These are phyloP conservation scores for Empidonax traillii DNA, from an alignment of 2,113 vertebrate genomes.

Conservation along the genomic window DNA sequence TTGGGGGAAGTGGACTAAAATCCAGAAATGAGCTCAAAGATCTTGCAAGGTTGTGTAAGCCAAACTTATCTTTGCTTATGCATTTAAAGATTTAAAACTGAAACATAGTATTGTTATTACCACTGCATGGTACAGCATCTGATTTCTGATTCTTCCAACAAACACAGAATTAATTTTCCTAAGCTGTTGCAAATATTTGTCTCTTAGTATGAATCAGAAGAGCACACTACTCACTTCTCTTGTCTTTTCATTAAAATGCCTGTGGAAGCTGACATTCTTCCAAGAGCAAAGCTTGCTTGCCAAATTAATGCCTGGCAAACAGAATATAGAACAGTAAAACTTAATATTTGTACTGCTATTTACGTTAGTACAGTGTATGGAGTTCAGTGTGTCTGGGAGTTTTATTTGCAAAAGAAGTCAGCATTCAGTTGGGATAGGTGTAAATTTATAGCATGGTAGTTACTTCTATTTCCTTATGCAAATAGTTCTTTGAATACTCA, in stretches of 20 bases:
- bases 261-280: background rate
- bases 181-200: background rate
- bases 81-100: background rate
- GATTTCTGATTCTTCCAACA: background rate
- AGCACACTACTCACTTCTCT: background rate
- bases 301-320: background rate
- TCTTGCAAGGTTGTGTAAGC: background rate
- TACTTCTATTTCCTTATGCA: background rate
- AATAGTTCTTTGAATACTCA: background rate
- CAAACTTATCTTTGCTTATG: background rate
- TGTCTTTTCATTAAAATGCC: background rate
- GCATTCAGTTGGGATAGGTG: background rate
- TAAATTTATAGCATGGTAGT: background rate
- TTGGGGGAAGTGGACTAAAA: background rate
- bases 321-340: background rate
- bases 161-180: background rate
- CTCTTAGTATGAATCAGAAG: background rate
- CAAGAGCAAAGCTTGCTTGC: background rate
- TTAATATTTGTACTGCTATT: background rate
- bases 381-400: background rate
- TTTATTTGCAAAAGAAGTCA: background rate
- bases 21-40: background rate
- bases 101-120: background rate
- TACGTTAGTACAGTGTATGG: background rate
- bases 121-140: background rate